Percentiles rank a stretch among this genome's conserved stretches.
Evolutionary conservation across 2,888 invertebrate genomes (phyloP).

Genomic region (Tethea ocularis): DNA sequence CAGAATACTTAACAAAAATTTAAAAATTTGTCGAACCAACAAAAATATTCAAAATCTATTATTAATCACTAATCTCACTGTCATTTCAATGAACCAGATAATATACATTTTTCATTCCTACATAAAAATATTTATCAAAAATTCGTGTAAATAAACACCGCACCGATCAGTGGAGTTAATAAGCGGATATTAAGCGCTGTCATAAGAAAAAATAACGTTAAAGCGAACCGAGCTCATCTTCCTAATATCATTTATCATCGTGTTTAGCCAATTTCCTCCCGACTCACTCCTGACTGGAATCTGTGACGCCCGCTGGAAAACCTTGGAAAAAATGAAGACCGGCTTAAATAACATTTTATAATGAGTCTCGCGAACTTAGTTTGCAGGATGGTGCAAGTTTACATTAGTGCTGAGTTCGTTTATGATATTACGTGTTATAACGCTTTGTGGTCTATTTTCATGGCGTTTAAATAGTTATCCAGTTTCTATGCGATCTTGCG

Average conservation of each 20-base stretch:
- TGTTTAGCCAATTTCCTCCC: conserved; percentile 39
- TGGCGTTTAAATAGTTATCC: no score
- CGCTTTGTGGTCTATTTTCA: not conserved
- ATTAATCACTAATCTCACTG: no score
- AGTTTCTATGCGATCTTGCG: no score
- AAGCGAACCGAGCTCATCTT: conserved; percentile 28
- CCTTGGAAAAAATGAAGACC: conserved; percentile 4
- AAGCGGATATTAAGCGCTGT: conserved; percentile 3
- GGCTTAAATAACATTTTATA: conserved; percentile 1
- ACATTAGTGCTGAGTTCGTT: not conserved
- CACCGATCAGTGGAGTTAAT: conserved; percentile 3
- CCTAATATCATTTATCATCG: conserved; percentile 37
- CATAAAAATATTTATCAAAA: no score
- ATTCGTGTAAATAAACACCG: not conserved
- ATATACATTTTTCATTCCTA: no score
- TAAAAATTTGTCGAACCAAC: no score
- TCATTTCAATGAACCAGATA: no score
- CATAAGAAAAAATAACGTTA: conserved; percentile 11
- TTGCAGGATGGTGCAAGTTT: not conserved
- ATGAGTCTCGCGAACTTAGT: not conserved
- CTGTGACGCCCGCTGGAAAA: not conserved
- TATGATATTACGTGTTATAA: not conserved
- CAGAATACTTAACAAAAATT: no score
- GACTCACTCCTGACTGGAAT: conserved; percentile 16
- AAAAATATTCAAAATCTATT: no score